phyloP scores from a whole-genome alignment of 2,113 vertebrate species.

The Hydropotes inermis region DNA sequence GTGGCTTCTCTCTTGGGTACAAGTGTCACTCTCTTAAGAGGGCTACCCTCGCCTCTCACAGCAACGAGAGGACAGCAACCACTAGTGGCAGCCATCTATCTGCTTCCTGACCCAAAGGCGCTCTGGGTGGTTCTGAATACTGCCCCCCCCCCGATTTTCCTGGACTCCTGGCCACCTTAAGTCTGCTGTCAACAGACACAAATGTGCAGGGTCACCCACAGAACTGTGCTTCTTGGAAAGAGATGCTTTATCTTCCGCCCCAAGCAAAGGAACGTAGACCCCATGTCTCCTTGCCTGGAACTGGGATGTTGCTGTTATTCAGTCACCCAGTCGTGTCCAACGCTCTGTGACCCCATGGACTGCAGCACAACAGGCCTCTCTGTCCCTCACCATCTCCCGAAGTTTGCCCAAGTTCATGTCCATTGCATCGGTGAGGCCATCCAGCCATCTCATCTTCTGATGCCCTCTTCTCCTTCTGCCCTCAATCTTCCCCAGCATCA shows the following conservation, averaged over 20 bases:
- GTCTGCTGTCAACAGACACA: not conserved
- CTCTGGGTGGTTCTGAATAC: not conserved
- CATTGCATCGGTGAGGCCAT: not conserved
- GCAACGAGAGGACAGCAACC: not conserved
- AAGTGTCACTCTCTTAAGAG: not conserved
- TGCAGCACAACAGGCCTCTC: not conserved
- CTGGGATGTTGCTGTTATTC: not conserved
- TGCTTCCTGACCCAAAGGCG: too few species aligned
- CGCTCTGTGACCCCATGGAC: not conserved
- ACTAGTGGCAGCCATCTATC: accelerated
- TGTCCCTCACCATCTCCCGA: not conserved
- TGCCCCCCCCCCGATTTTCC: not conserved
- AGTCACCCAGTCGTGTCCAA: not conserved
- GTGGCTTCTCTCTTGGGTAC: not conserved
- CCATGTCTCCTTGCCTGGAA: not conserved
- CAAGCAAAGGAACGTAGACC: not conserved
- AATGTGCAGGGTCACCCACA: not conserved
- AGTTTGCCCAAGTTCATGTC: not conserved
- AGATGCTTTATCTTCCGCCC: not conserved
- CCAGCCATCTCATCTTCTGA: not conserved
- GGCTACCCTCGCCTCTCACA: not conserved
- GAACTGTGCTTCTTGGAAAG: not conserved
- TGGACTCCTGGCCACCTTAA: not conserved
- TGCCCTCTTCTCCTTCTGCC: not conserved
- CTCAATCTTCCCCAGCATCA: not conserved